Base-by-base conservation (phyloP, 2,888 invertebrate species). In the Clostera curtula region DNA sequence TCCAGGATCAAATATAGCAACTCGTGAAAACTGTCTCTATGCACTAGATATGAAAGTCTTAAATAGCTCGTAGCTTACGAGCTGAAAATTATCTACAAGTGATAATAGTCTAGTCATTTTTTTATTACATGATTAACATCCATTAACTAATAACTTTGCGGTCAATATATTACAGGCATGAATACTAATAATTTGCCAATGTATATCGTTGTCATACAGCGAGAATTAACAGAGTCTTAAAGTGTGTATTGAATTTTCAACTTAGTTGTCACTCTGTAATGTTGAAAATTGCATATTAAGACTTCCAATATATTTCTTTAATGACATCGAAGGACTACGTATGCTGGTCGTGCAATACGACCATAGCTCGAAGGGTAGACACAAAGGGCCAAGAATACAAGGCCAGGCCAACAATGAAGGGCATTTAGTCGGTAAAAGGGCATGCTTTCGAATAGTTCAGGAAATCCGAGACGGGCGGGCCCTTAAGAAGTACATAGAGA, bases 371-470 rank as follows among this genome's bases (percentile, higher is more conserved):
- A 43, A 49, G 56, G 56, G 56, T 44, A 55, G 47, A 59, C 56
- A 64, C 53, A 63, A 59, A 64, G 54, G 58, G 40, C 42, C 51
- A 29, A 41, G 49, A 53, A 48, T 58, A 56, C 46, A 53, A 49
- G 57, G 53, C 39, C 50, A 52, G n/a, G n/a, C n/a, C n/a, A 64
- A 67, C 67, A 69, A 70, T 64, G 56, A 63, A 45, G 51, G 35
- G 55, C 52, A 65, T 69, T 70, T 61, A 45, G 54, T 48, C 62
- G 56, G 49, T 42, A 65, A 66, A 64, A 64, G 69, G 68, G 65
- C 65, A 62, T 60, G 63, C 62, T 60, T 64, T 63, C 59, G 52
- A 64, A 68, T 61, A 58, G 62, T 53, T 43, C 34, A 44, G 58
- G 54, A 59, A 68, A 67, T 64, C 58, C 55, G 54, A 66, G 50